Evolutionary conservation across 2,888 invertebrate genomes (phyloP).

Genomic region (Caenorhabditis drosophilae): DNA sequence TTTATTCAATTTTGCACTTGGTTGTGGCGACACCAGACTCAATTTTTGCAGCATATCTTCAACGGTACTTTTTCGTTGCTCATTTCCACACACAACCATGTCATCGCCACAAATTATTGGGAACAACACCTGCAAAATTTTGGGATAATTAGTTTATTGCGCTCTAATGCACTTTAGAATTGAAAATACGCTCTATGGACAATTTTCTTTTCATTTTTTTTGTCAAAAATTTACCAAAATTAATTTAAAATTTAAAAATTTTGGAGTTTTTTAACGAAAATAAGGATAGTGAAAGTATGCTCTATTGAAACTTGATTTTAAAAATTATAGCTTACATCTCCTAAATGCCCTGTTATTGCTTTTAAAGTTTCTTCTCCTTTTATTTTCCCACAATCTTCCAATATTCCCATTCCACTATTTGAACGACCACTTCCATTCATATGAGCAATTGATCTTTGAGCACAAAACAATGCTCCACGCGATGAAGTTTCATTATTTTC

Average conservation of each 20-base stretch:
- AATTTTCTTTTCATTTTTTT: background rate
- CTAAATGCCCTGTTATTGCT: constrained; percentile 36
- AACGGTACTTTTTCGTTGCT: constrained; percentile 52
- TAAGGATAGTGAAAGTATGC: background rate
- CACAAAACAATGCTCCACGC: constrained; percentile 18
- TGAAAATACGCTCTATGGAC: background rate
- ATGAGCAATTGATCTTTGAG: constrained; percentile 13
- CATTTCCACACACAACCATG: constrained; percentile 54
- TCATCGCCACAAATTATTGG: constrained; percentile 56
- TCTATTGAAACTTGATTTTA: background rate
- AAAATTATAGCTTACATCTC: constrained; percentile 31
- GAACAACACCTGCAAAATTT: constrained; percentile 48
- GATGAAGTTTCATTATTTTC: background rate
- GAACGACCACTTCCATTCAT: background rate
- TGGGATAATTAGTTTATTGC: background rate
- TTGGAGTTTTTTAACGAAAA: background rate
- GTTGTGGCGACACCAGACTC: constrained; percentile 11
- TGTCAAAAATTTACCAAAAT: background rate
- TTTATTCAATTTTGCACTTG: constrained; percentile 8
- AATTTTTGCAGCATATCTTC: constrained; percentile 54
- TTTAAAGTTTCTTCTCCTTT: constrained; percentile 43
- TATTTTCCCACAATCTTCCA: background rate
- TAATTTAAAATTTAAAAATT: background rate
- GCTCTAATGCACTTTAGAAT: background rate
- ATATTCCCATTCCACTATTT: background rate